A percentile compares a stretch with the other conserved stretches of the same genome.
Conservation (phyloP, 2,888 invertebrate genomes). For the Drosophila macrospina region DNA sequence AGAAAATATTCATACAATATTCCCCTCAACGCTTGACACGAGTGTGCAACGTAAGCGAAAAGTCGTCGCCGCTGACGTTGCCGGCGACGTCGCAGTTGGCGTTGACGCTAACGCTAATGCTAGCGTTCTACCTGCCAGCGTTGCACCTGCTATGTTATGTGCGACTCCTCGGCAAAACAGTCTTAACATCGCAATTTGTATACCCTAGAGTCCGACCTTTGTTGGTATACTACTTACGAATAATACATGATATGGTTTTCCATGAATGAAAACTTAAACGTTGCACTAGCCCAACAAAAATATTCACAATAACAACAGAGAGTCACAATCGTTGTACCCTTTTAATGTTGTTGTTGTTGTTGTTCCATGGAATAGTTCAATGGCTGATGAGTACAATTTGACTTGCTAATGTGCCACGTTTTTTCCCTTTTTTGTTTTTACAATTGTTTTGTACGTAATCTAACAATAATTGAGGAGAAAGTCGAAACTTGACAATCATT, state of each 20-base stretch:
- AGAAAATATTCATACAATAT: conserved; percentile 8
- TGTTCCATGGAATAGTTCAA: conserved; percentile 41
- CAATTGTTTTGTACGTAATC: conserved; percentile 38
- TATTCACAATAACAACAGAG: conserved; percentile 3
- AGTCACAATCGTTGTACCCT: conserved; percentile 4
- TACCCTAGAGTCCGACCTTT: conserved; percentile 20
- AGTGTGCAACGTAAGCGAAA: conserved; percentile 41
- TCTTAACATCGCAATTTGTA: conserved; percentile 22
- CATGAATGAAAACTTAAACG: conserved; percentile 54
- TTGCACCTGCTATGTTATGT: conserved; percentile 49
- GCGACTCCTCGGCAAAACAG: background rate
- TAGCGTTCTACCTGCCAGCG: conserved; percentile 28
- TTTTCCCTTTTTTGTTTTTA: background rate
- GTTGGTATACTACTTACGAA: conserved; percentile 6
- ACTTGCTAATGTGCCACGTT: conserved; percentile 62
- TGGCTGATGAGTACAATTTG: conserved; percentile 45
- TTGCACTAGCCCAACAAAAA: conserved; percentile 10
- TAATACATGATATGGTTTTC: conserved; percentile 11
- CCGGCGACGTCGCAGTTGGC: background rate
- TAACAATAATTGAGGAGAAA: conserved; percentile 58
- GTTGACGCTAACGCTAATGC: background rate
- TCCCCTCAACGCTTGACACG: background rate
- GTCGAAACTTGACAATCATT: conserved; percentile 22
- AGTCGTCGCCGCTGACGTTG: conserved; percentile 5
- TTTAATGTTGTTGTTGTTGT: background rate